A percentile compares a stretch with the other conserved stretches of the same genome.
phyloP scores from a whole-genome alignment of 2,797 vertebrate species.

The Microctenopoma steveboyesi region DNA sequence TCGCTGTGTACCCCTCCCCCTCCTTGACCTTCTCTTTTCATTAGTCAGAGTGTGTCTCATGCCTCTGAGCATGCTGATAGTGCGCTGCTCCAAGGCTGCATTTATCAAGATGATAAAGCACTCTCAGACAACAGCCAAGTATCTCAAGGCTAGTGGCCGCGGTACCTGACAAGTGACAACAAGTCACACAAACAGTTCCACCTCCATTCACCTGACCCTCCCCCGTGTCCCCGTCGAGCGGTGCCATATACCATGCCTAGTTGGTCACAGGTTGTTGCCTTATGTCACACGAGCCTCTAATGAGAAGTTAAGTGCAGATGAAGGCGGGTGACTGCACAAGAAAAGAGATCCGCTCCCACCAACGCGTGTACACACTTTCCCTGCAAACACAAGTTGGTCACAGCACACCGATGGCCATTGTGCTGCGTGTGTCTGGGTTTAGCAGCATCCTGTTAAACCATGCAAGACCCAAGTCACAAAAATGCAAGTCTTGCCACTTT shows the following conservation, averaged over 20 bases:
- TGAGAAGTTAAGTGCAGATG: conserved; percentile 69
- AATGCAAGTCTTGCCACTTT: conserved; percentile 63
- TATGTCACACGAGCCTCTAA: conserved; percentile 67
- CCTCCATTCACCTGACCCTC: conserved; percentile 38
- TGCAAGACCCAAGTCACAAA: conserved; percentile 54
- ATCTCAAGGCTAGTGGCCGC: conserved; percentile 80
- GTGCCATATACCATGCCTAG: conserved; percentile 22
- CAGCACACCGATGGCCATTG: conserved; percentile 23
- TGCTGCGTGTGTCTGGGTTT: conserved; percentile 24
- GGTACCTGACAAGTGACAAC: conserved; percentile 80
- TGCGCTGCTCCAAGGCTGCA: conserved; percentile 81
- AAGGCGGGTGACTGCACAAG: conserved; percentile 49
- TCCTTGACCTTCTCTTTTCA: conserved; percentile 83
- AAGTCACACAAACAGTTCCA: conserved; percentile 73
- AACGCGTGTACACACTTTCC: not conserved
- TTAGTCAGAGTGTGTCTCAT: conserved; percentile 83
- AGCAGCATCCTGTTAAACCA: conserved; percentile 52
- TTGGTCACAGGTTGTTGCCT: conserved; percentile 70
- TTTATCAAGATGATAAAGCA: conserved; percentile 83
- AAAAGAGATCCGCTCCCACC: conserved; percentile 42
- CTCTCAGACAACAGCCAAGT: conserved; percentile 79
- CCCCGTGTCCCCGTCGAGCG: not conserved
- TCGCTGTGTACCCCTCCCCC: conserved; percentile 59
- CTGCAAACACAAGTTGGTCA: conserved; percentile 5
- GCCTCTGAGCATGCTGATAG: conserved; percentile 81